Evolutionary conservation across 2,888 invertebrate species (phyloP).

Genomic region (Epinotia ramella): DNA sequence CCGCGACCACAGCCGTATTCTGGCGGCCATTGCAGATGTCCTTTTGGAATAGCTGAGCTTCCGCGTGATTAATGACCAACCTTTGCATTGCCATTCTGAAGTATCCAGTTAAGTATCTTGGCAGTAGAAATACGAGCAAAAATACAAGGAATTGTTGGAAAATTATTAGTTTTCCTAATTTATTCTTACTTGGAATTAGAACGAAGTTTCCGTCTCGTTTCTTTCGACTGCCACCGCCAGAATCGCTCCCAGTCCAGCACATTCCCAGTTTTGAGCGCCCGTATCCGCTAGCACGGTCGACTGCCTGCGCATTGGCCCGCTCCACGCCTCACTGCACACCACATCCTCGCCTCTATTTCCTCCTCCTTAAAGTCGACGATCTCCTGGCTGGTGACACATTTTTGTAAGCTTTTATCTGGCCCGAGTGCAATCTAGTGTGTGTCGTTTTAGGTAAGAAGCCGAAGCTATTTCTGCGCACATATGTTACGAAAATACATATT

Average conservation of each 20-base stretch:
- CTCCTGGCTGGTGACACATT: slow-evolving; percentile 27
- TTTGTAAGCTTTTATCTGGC: slow-evolving; percentile 44
- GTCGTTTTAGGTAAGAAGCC: slow-evolving; percentile 43
- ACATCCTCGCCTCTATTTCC: slow-evolving; percentile 18
- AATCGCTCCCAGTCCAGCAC: slow-evolving; percentile 34
- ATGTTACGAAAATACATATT: slow-evolving; percentile 41
- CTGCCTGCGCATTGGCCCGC: slow-evolving; percentile 31
- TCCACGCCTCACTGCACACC: slow-evolving; percentile 27
- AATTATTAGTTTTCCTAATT: background rate
- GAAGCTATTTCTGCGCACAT: slow-evolving; percentile 39
- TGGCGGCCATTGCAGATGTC: slow-evolving; percentile 13
- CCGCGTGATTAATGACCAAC: slow-evolving; percentile 5
- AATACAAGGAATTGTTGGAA: background rate
- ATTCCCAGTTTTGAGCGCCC: slow-evolving; percentile 32
- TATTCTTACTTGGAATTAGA: background rate
- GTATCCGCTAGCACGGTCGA: slow-evolving; percentile 41
- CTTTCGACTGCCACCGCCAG: slow-evolving; percentile 13
- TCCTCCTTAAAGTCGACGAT: slow-evolving; percentile 17
- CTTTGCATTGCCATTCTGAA: slow-evolving; percentile 7
- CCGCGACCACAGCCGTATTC: slow-evolving; percentile 32
- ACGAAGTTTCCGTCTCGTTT: slow-evolving; percentile 13
- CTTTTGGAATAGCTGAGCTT: slow-evolving; percentile 5
- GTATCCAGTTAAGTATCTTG: background rate
- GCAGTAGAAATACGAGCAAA: background rate
- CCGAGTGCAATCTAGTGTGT: slow-evolving; percentile 42